These are phyloP conservation scores for Acanthurus leucopareius DNA, from an alignment of 2,797 vertebrate genomes.

Conservation along the genomic window DNA sequence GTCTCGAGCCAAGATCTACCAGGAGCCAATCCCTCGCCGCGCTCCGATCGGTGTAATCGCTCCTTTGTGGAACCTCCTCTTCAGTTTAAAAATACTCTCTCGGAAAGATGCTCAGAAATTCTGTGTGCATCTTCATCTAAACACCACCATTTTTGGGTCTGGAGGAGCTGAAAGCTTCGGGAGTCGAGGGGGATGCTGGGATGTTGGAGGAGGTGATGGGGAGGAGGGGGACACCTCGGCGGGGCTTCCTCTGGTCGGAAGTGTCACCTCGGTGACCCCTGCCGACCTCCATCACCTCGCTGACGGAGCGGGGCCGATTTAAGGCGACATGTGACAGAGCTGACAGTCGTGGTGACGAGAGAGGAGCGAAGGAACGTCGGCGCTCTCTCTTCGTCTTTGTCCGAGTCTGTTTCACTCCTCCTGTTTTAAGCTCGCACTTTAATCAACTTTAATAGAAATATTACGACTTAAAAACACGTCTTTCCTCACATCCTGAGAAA, in stretches of 20 bases:
- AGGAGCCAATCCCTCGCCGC: constrained; percentile 22
- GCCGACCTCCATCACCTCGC: constrained; percentile 38
- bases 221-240: not conserved
- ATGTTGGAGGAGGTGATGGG: not conserved
- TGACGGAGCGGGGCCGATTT: not conserved
- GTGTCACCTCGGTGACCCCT: constrained; percentile 23
- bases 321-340: not conserved
- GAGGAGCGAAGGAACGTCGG: not conserved
- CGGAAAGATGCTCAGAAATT: not conserved
- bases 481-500: no score
- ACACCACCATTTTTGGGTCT: not conserved
- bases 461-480: not conserved
- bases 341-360: constrained; percentile 3
- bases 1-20: constrained; percentile 16
- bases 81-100: not conserved
- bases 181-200: not conserved
- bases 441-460: not conserved
- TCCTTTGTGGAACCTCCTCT: constrained; percentile 13
- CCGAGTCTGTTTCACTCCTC: not conserved
- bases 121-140: not conserved
- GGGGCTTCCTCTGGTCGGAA: constrained; percentile 19
- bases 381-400: not conserved
- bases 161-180: not conserved
- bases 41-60: not conserved
- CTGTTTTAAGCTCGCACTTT: not conserved